Evolutionary conservation across 2,888 invertebrate genomes (phyloP).

Genomic region (Aradus depressus): DNA sequence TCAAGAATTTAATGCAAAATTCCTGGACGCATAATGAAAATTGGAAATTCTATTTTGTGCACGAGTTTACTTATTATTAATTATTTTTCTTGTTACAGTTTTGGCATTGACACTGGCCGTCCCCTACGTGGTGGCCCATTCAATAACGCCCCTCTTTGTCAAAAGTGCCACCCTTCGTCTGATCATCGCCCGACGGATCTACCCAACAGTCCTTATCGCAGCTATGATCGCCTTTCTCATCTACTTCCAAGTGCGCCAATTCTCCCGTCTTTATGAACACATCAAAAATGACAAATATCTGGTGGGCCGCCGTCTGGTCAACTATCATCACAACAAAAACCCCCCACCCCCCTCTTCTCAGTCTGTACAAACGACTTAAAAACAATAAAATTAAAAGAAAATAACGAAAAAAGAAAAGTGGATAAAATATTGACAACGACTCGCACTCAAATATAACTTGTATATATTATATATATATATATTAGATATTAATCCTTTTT

Average conservation of each 20-base stretch:
- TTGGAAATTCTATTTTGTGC: too few species aligned
- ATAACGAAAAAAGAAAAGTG: too few species aligned
- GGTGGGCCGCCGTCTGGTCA: constrained; percentile 90
- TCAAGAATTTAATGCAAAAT: too few species aligned
- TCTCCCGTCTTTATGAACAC: constrained; percentile 88
- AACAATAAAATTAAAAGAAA: neutral
- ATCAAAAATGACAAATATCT: constrained; percentile 99
- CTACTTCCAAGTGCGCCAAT: constrained; percentile 69
- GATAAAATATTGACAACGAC: too few species aligned
- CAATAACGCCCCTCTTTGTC: constrained; percentile 54
- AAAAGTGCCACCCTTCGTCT: constrained; percentile 54
- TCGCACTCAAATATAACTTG: too few species aligned
- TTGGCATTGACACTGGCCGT: constrained; percentile 56
- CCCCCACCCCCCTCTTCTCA: too few species aligned
- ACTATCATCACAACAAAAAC: constrained; percentile 75
- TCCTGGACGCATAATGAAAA: too few species aligned
- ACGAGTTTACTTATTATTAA: neutral
- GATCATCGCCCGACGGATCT: constrained; percentile 71
- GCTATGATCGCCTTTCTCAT: constrained; percentile 50
- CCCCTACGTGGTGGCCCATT: constrained; percentile 81
- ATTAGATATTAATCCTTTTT: too few species aligned
- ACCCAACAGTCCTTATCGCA: constrained; percentile 74
- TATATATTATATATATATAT: too few species aligned
- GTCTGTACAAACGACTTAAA: neutral
- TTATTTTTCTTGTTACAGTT: constrained; percentile 36